These are phyloP conservation scores for Vulpes vulpes DNA, from an alignment of 2,113 vertebrate species.

Conservation along the genomic window DNA sequence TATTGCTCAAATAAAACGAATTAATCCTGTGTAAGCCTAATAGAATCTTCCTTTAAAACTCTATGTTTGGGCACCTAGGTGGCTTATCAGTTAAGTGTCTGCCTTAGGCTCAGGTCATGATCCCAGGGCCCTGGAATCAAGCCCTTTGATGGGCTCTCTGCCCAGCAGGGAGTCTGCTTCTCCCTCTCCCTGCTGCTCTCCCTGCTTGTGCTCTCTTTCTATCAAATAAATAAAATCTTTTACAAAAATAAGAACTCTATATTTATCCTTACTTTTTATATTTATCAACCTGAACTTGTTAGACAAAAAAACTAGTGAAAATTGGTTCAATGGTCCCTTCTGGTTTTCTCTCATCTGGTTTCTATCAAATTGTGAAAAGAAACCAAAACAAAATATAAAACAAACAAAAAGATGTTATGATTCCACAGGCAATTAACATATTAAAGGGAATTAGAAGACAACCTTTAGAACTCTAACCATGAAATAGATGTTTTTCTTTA, in stretches of 20 bases:
- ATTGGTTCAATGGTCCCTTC: neutral
- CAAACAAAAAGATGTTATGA: neutral
- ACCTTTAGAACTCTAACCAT: neutral
- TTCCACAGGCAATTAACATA: neutral
- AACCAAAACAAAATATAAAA: neutral
- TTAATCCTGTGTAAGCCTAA: constrained; percentile 58
- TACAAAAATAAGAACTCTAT: no score
- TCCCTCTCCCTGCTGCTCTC: no score
- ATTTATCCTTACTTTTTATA: neutral
- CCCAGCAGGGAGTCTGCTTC: no score
- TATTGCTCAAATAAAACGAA: constrained; percentile 66
- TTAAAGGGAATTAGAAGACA: constrained; percentile 8
- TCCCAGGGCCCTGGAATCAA: no score
- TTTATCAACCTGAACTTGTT: constrained; percentile 22
- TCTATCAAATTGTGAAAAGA: neutral
- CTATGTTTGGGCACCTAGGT: neutral
- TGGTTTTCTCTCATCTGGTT: neutral
- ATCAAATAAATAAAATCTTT: no score
- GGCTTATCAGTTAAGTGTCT: no score
- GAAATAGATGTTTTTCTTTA: neutral
- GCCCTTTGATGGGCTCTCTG: no score
- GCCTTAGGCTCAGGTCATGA: no score
- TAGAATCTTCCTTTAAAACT: neutral
- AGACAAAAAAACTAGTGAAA: constrained; percentile 35
- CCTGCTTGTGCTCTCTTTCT: no score